phyloP scores from a whole-genome alignment of 2,797 vertebrate genomes.

The Triplophysa bombifrons region DNA sequence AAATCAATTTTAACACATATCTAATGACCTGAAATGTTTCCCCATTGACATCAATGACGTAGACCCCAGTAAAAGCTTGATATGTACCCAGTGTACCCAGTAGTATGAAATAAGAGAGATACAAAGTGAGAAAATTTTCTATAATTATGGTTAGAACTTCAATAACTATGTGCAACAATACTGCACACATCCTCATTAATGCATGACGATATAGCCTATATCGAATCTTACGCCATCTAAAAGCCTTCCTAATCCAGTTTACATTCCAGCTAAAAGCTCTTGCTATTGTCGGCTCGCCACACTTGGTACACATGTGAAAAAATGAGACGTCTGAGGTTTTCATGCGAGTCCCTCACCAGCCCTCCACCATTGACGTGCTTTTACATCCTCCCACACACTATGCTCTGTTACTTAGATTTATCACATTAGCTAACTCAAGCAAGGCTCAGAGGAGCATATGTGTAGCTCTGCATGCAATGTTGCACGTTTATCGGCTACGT shows the following conservation, averaged over 20 bases:
- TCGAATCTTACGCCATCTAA: constrained; percentile 10
- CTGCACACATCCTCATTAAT: constrained; percentile 25
- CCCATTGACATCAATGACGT: no score
- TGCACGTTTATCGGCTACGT: background rate
- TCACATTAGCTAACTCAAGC: constrained; percentile 17
- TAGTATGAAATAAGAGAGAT: background rate
- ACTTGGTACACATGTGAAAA: constrained; percentile 17
- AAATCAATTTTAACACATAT: no score
- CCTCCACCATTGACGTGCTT: background rate
- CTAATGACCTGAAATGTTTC: no score
- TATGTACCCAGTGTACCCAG: background rate
- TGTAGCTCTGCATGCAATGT: background rate
- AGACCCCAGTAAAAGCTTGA: no score
- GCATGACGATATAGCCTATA: background rate
- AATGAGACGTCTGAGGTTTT: constrained; percentile 26
- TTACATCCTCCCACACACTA: constrained; percentile 11
- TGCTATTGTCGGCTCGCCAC: background rate
- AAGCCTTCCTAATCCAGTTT: constrained; percentile 31
- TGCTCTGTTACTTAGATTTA: constrained; percentile 22
- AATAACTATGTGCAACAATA: constrained; percentile 2
- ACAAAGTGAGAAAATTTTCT: background rate
- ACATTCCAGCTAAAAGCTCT: constrained; percentile 37
- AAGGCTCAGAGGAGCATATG: constrained; percentile 4
- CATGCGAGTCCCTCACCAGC: background rate
- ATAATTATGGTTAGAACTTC: background rate